phyloP scores from a whole-genome alignment of 2,888 invertebrate species.

The Thereva unica region DNA sequence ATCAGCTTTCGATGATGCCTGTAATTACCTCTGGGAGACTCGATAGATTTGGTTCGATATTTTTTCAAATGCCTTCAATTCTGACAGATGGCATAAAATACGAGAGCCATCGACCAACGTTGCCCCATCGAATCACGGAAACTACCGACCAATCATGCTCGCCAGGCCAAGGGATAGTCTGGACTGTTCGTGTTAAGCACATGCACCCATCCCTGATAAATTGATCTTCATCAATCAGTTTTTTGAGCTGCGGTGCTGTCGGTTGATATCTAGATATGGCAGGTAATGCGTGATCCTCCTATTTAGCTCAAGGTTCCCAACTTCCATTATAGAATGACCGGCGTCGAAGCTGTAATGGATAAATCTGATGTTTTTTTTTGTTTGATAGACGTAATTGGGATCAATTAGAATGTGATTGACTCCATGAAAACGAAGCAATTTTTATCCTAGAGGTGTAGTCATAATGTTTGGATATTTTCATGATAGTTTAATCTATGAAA shows the following conservation, averaged over 20 bases:
- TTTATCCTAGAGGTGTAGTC: not conserved
- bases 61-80: constrained; percentile 26
- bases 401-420: constrained; percentile 23
- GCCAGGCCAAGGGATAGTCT: not conserved
- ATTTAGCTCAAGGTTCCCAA: constrained; percentile 19
- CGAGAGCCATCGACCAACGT: constrained; percentile 15
- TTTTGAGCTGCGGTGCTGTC: constrained; percentile 13
- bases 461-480: not conserved
- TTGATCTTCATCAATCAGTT: constrained; percentile 38
- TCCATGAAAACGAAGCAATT: not conserved
- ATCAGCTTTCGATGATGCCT: constrained; percentile 36
- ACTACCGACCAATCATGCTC: constrained; percentile 10
- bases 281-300: constrained; percentile 33
- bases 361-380: constrained; percentile 1
- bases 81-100: constrained; percentile 10
- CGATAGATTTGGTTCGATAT: constrained; percentile 37
- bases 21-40: constrained; percentile 20
- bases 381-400: constrained; percentile 11
- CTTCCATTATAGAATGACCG: constrained; percentile 14
- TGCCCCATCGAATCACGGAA: not conserved
- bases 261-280: constrained; percentile 32
- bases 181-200: constrained; percentile 32
- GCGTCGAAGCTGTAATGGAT: not conserved
- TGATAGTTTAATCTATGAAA: no score
- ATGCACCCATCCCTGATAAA: constrained; percentile 34